Evolutionary conservation across 1,140 invertebrate genomes (phyloP).

Genomic region (Whitmania pigra): DNA sequence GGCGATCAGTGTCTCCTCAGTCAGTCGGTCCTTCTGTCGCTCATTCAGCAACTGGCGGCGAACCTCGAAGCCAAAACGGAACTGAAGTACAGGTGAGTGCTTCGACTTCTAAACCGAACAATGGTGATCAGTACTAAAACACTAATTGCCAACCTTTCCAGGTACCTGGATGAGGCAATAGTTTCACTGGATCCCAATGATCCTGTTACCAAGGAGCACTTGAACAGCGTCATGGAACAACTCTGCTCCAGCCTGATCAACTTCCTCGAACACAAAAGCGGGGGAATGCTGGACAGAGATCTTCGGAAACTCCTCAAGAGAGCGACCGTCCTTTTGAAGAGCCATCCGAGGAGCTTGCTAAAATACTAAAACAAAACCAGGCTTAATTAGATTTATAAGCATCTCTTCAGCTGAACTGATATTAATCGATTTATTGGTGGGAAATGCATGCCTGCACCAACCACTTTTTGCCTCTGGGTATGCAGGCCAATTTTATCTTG

Average conservation of each 20-base stretch:
- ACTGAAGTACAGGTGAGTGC: slow-evolving; percentile 64
- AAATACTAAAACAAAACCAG: no score
- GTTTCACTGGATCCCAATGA: slow-evolving; percentile 64
- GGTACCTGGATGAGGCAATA: slow-evolving; percentile 74
- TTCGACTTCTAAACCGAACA: neutral
- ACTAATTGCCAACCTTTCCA: slow-evolving; percentile 35
- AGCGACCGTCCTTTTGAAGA: neutral
- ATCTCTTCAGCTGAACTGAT: no score
- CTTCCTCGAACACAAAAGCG: neutral
- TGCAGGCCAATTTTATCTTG: no score
- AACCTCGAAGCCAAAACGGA: slow-evolving; percentile 72
- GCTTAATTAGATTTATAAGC: no score
- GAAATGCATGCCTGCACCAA: no score
- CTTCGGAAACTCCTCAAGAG: neutral
- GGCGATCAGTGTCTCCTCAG: slow-evolving; percentile 54
- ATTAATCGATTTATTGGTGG: no score
- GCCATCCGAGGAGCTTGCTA: neutral
- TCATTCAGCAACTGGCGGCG: slow-evolving; percentile 79
- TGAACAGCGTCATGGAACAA: slow-evolving; percentile 61
- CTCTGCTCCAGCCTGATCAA: slow-evolving; percentile 43
- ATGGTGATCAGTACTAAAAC: neutral
- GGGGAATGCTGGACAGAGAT: neutral
- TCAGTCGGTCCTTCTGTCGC: slow-evolving; percentile 72
- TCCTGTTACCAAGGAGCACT: slow-evolving; percentile 65
- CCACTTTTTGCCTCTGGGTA: no score